These are phyloP conservation scores for Micromesistius poutassou DNA, from an alignment of 2,797 vertebrate species.

Conservation along the genomic window DNA sequence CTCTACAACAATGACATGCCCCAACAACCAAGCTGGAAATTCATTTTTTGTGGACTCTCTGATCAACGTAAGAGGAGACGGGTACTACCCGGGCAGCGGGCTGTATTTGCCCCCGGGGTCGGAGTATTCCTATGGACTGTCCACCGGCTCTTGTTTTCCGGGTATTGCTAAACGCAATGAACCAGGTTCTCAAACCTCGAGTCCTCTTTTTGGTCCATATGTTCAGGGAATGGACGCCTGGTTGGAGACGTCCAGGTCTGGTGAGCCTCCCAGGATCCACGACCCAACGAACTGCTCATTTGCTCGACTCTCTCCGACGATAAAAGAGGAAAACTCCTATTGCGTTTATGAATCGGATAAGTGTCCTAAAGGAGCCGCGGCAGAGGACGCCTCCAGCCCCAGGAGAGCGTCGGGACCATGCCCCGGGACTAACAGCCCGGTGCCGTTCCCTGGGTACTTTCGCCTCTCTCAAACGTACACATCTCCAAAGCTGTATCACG, in stretches of 20 bases:
- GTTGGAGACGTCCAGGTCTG: constrained; percentile 89
- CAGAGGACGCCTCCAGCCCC: constrained; percentile 82
- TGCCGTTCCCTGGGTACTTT: constrained; percentile 96
- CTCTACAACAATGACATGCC: constrained; percentile 98
- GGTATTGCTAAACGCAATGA: constrained; percentile 87
- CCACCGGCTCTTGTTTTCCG: constrained; percentile 90
- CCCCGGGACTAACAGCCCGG: constrained; percentile 73
- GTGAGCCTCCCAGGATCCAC: constrained; percentile 83
- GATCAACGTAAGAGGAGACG: constrained; percentile 90
- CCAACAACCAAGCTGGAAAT: constrained; percentile 93
- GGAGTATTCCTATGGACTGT: constrained; percentile 93
- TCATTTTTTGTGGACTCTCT: constrained; percentile 97
- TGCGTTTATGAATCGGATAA: constrained; percentile 96
- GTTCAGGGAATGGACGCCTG: constrained; percentile 91
- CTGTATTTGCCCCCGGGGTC: constrained; percentile 87
- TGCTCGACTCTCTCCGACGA: constrained; percentile 73
- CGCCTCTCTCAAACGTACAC: constrained; percentile 92
- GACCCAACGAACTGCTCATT: constrained; percentile 88
- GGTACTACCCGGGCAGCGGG: constrained; percentile 87
- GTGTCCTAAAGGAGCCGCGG: constrained; percentile 84
- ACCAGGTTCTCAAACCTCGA: constrained; percentile 77
- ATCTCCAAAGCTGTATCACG: constrained; percentile 83
- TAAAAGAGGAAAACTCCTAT: constrained; percentile 95
- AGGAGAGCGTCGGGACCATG: constrained; percentile 76
- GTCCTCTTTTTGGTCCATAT: constrained; percentile 82